Evolutionary conservation across 2,797 vertebrate species (phyloP).

Genomic region (Botia kubotai): DNA sequence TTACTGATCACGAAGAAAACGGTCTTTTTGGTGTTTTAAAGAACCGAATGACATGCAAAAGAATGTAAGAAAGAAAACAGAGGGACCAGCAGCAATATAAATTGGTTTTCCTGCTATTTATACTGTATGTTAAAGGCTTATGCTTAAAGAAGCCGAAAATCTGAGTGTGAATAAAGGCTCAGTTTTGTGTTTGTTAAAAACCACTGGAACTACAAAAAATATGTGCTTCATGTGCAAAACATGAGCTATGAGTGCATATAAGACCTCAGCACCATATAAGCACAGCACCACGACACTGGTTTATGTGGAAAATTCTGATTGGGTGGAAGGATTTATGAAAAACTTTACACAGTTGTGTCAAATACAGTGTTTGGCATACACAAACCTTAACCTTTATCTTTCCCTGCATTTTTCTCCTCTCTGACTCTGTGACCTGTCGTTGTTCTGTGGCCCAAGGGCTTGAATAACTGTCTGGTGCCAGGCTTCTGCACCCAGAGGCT

Average conservation of each 20-base stretch:
- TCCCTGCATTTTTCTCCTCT: slow-evolving; percentile 33
- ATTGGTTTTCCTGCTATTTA: slow-evolving; percentile 53
- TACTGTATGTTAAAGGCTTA: slow-evolving; percentile 23
- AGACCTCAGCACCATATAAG: neutral
- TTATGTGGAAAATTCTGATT: neutral
- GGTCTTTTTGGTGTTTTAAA: slow-evolving; percentile 59
- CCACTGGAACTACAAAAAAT: neutral
- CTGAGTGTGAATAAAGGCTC: slow-evolving; percentile 30
- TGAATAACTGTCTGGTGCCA: slow-evolving; percentile 88
- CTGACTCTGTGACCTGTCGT: slow-evolving; percentile 71
- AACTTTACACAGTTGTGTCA: neutral
- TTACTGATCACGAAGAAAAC: slow-evolving; percentile 72
- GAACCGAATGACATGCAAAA: slow-evolving; percentile 45
- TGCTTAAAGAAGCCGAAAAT: slow-evolving; percentile 35
- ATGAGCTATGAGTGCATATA: neutral
- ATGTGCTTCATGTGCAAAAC: neutral
- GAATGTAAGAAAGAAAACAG: slow-evolving; percentile 47
- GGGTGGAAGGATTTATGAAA: neutral
- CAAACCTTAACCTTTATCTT: slow-evolving; percentile 40
- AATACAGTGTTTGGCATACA: slow-evolving; percentile 13
- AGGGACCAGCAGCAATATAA: slow-evolving; percentile 31
- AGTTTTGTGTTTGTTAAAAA: neutral
- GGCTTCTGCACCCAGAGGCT: slow-evolving; percentile 79
- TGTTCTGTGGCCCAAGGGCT: slow-evolving; percentile 75
- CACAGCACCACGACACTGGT: neutral